These are phyloP conservation scores for Hyaena hyaena DNA, from an alignment of 2,113 vertebrate species.

Conservation along the genomic window DNA sequence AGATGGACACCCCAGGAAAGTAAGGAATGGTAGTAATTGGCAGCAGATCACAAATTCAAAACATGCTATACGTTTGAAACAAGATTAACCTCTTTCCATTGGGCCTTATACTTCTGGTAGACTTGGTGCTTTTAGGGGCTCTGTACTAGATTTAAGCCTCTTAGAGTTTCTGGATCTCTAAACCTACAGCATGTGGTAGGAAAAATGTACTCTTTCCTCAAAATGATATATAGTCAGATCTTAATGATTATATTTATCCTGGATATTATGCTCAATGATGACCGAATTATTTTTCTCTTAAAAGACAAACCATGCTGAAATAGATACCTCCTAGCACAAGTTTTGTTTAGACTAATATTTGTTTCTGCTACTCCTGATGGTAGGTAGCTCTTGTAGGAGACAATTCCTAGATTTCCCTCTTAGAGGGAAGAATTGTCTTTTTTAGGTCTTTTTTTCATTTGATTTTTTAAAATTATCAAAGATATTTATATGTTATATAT, in stretches of 20 bases:
- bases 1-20: neutral
- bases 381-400: neutral
- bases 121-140: neutral
- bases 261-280: neutral
- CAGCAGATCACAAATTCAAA: neutral
- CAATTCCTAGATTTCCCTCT: neutral
- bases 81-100: neutral
- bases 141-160: neutral
- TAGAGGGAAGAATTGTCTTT: neutral
- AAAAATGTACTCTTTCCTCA: neutral
- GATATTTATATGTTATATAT: neutral
- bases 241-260: neutral
- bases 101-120: neutral
- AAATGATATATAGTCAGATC: neutral
- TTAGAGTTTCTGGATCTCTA: neutral
- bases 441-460: neutral
- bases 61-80: neutral
- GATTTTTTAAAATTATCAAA: neutral
- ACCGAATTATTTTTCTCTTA: constrained; percentile 1
- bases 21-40: neutral
- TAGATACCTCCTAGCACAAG: neutral
- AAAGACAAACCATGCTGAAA: neutral
- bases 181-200: neutral
- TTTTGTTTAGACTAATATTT: neutral
- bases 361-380: neutral